Evolutionary conservation across 2,113 vertebrate genomes (phyloP).

Genomic region (Poeciliopsis retropinna): DNA sequence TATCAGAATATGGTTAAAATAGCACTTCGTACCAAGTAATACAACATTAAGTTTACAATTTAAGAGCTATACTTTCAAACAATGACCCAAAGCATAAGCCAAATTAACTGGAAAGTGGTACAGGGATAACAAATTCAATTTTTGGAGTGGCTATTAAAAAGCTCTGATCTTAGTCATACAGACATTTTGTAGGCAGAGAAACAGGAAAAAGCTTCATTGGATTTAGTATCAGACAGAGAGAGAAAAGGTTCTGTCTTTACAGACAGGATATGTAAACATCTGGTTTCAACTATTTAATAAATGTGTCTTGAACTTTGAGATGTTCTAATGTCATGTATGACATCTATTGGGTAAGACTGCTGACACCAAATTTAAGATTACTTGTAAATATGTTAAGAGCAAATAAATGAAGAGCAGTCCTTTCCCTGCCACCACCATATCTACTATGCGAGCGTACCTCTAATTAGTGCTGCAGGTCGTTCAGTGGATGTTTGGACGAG

Average conservation of each 20-base stretch:
- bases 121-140: neutral
- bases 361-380: neutral
- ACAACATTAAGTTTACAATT: no score
- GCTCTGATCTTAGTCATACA: neutral
- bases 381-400: neutral
- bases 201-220: neutral
- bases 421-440: neutral
- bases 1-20: no score
- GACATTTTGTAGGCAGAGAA: neutral
- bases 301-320: no score
- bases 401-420: slow-evolving; percentile 4
- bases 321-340: neutral
- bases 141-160: neutral
- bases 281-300: neutral
- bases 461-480: slow-evolving; percentile 25
- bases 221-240: neutral
- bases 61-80: neutral
- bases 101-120: neutral
- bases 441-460: neutral
- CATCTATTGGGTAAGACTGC: neutral
- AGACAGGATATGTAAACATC: neutral
- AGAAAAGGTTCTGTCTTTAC: neutral
- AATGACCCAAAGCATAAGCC: neutral
- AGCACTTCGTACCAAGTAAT: no score
- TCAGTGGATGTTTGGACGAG: slow-evolving; percentile 32